Evolutionary conservation across 2,888 invertebrate species (phyloP), one percentile per base, ranked within the genome.

Genomic region (Dysmachus trigonus): DNA sequence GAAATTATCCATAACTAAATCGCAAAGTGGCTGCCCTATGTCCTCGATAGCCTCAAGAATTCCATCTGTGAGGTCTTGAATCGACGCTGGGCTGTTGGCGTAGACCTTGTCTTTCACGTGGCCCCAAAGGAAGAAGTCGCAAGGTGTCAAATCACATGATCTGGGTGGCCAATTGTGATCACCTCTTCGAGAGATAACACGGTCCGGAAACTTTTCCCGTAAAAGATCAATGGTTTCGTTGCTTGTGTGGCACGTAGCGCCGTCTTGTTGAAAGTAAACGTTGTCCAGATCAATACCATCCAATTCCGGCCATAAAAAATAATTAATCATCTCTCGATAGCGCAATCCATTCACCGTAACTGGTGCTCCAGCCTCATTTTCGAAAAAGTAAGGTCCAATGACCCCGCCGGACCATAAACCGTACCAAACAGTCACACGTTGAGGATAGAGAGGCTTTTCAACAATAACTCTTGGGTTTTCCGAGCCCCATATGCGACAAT

Each of bases 81-180:
- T 85, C n/a, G 76, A 85, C 31, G 5, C 10, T 51, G 85, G 76
- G 31, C 10, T 33, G 51, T 85, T 77, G 74, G 85, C 85, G 33
- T 76, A 85, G 85, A 77, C 86, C 62, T 62, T n/a, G 15, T 62
- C 62, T 62, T 62, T 62, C 62, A 62, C 62, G 62, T 62, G 22
- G 62, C 74, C 85, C 76, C 85, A 85, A 41, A 85, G 62, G 18
- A 85, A 77, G 53, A 77, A 85, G 85, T 85, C 73, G 5, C 6
- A 85, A 41, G 38, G 38, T 41, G 38, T 41, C 15, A 41, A 41
- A 41, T 41, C 38, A 15, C 38, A 41, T 3, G 83, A 79, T 85
- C 85, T 77, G 22, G 84, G 85, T 15, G 86, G 86, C 71, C 86
- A 82, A 86, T 86, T 86, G 71, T 76, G 73, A 77, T 62, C 86